These are phyloP conservation scores for Pelmatolapia mariae DNA, from an alignment of 2,113 vertebrate genomes.

Conservation along the genomic window DNA sequence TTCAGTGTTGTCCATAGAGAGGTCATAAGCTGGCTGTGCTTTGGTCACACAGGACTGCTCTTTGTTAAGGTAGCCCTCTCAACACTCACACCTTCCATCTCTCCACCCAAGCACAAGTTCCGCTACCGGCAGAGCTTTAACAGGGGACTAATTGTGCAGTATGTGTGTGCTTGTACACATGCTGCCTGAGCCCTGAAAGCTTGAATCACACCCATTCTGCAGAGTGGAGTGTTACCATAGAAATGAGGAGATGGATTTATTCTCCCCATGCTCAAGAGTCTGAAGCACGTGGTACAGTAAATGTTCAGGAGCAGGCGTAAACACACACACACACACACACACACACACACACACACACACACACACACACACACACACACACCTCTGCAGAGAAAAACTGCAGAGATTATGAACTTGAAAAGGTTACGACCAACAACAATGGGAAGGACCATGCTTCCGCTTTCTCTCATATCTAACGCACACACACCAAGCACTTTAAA, in stretches of 20 bases:
- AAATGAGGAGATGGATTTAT: conserved; percentile 62
- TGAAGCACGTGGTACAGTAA: conserved; percentile 23
- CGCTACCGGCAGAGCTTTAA: conserved; percentile 42
- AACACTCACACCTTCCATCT: conserved; percentile 11
- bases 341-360: neutral
- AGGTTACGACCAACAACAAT: conserved; percentile 37
- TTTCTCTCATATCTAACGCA: neutral
- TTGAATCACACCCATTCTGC: conserved; percentile 70
- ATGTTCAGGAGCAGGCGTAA: neutral
- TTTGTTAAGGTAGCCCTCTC: neutral
- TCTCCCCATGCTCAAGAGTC: conserved; percentile 35
- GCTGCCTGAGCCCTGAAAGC: conserved; percentile 54
- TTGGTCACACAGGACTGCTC: conserved; percentile 9
- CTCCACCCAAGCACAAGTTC: conserved; percentile 43
- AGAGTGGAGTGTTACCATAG: conserved; percentile 69
- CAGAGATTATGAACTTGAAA: conserved; percentile 32
- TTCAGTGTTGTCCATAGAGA: neutral
- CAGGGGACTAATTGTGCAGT: conserved; percentile 56
- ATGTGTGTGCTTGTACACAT: neutral
- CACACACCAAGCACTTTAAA: neutral
- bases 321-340: neutral
- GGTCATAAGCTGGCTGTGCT: conserved; percentile 22
- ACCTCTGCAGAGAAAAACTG: conserved; percentile 2
- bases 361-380: neutral
- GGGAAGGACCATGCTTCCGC: conserved; percentile 48